These are phyloP conservation scores for Furcula furcula DNA, from an alignment of 2,888 invertebrate species.

Conservation along the genomic window DNA sequence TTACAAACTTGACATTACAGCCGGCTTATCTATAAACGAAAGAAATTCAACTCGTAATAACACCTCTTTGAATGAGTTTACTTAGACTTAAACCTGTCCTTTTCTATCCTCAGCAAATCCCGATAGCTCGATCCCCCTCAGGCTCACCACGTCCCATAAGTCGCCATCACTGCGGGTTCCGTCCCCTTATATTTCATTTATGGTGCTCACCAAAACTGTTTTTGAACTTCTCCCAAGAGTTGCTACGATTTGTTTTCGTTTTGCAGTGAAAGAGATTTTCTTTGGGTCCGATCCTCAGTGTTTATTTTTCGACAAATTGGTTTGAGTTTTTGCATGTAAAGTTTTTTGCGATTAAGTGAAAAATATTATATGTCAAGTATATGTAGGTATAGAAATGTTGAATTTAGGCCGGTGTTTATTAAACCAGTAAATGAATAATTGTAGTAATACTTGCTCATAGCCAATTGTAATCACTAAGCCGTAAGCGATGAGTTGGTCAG, in stretches of 20 bases:
- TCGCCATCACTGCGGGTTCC: conserved; percentile 20
- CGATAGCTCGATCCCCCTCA: conserved; percentile 11
- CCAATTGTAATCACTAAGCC: no score
- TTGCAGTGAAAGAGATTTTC: conserved; percentile 23
- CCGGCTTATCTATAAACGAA: conserved; percentile 34
- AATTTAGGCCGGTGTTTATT: no score
- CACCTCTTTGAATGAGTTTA: conserved; percentile 18
- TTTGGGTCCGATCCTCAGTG: conserved; percentile 10
- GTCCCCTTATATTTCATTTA: conserved; percentile 35
- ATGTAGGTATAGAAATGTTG: neutral
- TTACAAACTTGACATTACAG: conserved; percentile 23
- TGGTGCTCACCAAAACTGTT: conserved; percentile 33
- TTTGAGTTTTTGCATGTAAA: neutral
- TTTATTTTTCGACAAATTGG: conserved; percentile 6
- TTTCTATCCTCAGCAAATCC: conserved; percentile 3
- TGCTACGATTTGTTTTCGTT: conserved; percentile 30
- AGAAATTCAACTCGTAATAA: conserved; percentile 25
- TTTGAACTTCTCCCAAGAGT: conserved; percentile 25
- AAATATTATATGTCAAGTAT: neutral
- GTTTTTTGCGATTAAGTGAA: no score
- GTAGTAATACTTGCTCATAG: no score
- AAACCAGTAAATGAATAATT: no score
- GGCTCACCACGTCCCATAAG: conserved; percentile 14
- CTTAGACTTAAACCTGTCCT: conserved; percentile 5
- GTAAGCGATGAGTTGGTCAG: no score